Percentiles rank a stretch among this genome's conserved stretches.
phyloP scores from a whole-genome alignment of 2,888 invertebrate genomes.

The Eilema sororculum region DNA sequence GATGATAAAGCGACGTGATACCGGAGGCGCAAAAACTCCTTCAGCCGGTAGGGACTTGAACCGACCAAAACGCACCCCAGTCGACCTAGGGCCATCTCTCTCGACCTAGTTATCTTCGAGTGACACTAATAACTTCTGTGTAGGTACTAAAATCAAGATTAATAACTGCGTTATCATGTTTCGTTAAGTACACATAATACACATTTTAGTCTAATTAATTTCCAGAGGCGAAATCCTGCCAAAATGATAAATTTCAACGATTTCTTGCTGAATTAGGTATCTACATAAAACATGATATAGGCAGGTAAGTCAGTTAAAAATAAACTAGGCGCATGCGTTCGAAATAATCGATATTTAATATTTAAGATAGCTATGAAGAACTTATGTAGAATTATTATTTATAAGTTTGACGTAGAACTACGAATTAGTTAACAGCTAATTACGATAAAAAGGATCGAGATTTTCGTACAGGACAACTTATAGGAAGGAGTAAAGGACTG shows the following conservation, averaged over 20 bases:
- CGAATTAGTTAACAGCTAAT: neutral
- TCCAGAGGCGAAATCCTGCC: neutral
- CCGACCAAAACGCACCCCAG: too few species aligned
- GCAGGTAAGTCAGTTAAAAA: neutral
- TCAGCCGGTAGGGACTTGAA: too few species aligned
- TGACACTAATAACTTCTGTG: too few species aligned
- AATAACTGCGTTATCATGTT: too few species aligned
- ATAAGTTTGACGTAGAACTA: neutral
- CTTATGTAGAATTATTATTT: neutral
- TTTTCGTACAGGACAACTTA: neutral
- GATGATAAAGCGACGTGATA: too few species aligned
- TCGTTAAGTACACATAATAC: too few species aligned
- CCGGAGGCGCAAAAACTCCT: too few species aligned
- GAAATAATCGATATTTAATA: neutral
- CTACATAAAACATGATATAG: neutral
- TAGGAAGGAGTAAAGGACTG: conserved; percentile 6
- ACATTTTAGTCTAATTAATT: neutral
- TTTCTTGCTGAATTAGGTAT: neutral
- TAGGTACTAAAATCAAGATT: too few species aligned
- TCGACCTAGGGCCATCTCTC: too few species aligned
- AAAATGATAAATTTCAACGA: neutral
- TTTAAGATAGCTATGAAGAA: conserved; percentile 1
- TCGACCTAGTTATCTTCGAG: too few species aligned
- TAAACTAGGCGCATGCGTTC: neutral
- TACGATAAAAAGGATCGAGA: neutral